phyloP scores from a whole-genome alignment of 2,888 invertebrate species.

The Hypselothyrea guttata region DNA sequence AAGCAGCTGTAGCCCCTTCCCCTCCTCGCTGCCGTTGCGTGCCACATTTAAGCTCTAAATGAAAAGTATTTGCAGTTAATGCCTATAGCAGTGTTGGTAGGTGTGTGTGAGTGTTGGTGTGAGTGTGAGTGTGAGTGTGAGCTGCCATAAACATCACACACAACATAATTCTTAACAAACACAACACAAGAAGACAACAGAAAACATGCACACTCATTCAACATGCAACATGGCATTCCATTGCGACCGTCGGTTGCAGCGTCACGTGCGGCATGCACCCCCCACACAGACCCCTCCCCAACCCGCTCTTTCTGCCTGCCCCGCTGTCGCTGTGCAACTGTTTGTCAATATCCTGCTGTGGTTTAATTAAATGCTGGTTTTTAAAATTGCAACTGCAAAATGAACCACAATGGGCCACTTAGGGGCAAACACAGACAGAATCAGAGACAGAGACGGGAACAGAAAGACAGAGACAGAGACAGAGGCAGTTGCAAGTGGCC shows the following conservation, averaged over 20 bases:
- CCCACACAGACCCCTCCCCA: neutral
- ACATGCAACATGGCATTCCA: constrained; percentile 59
- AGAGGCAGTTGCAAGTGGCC: constrained; percentile 22
- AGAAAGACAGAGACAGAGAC: neutral
- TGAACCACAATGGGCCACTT: constrained; percentile 77
- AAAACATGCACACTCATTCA: constrained; percentile 64
- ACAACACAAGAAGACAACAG: constrained; percentile 16
- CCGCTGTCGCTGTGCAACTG: neutral
- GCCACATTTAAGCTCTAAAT: constrained; percentile 43
- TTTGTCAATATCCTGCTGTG: constrained; percentile 41
- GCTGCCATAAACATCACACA: constrained; percentile 67
- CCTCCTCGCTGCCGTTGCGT: constrained; percentile 31
- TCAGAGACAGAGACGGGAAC: constrained; percentile 3
- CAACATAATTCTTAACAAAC: constrained; percentile 54
- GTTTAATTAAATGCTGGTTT: constrained; percentile 74
- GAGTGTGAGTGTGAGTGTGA: constrained; percentile 32
- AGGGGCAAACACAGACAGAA: constrained; percentile 29
- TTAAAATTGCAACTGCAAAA: constrained; percentile 74
- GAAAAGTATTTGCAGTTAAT: constrained; percentile 36
- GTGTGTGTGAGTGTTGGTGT: constrained; percentile 1
- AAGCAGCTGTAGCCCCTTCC: constrained; percentile 7
- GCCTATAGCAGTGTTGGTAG: constrained; percentile 7
- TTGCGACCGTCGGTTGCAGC: constrained; percentile 39
- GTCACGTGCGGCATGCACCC: constrained; percentile 55
- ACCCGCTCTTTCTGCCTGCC: neutral